Evolutionary conservation across 1,140 invertebrate genomes (phyloP), one percentile per base, ranked within the genome.

Genomic region (Cydia strobilella): DNA sequence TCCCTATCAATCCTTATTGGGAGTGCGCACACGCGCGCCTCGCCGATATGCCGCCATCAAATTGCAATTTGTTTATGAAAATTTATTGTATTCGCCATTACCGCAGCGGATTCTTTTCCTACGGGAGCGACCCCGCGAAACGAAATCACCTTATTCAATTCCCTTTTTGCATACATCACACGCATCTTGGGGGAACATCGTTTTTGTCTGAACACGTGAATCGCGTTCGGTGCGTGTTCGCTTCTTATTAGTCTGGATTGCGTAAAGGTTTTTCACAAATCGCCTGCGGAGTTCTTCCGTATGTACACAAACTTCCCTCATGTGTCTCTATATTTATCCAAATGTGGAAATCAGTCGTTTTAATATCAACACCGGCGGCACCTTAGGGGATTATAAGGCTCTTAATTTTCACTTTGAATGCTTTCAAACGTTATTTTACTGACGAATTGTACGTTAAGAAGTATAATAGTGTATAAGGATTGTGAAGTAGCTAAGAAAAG

Each of bases 11-110:
- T 92, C 88, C 87, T 88, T 90, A 90, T 93, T 90, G 90, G 87
- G 82, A 90, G 85, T 88, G 82, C 79, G 82, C 82, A 80, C 88
- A 87, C 90, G 85, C 74, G 75, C 84, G 80, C 83, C 80, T 77
- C 85, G 81, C 84, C 86, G 87, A 91, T 92, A 88, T 86, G 82
- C 87, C 88, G 85, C 88, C 90, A 93, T 93, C 91, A 93, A 93
- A 93, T 84, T 84, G 89, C 91, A 91, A 93, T 93, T 93, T 93
- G 91, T 93, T 93, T 93, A 93, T 93, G 91, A 93, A 93, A 93
- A 93, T 93, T 93, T 93, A 93, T 93, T 92, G 91, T 91, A 93
- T 93, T 93, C 85, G 88, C 91, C 89, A 92, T 93, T 91, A 93
- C 90, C 86, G 82, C 65, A 69, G 75, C 76, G 86, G 84, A 90